Percentiles rank a stretch among this genome's conserved stretches.
These are phyloP conservation scores for Ornithoptera alexandrae DNA, from an alignment of 2,888 invertebrate genomes.

Conservation along the genomic window DNA sequence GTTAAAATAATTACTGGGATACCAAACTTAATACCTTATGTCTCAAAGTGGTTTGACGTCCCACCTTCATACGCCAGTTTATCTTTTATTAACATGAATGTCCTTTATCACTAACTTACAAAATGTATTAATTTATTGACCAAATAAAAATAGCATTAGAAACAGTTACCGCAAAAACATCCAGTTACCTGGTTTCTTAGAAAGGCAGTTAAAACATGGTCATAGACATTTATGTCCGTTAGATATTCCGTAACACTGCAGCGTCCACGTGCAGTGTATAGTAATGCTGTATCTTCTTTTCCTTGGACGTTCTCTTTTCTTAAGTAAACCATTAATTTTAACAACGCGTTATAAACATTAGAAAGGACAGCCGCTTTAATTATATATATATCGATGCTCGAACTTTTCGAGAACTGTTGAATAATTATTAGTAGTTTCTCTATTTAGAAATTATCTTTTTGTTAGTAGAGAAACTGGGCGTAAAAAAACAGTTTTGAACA, in stretches of 20 bases:
- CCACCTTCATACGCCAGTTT: not conserved
- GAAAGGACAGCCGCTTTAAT: constrained; percentile 8
- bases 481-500: too few relatives aligned
- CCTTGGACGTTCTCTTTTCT: constrained; percentile 11
- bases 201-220: constrained; percentile 6
- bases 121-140: not conserved
- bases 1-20: not conserved
- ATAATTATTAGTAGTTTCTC: constrained; percentile 1
- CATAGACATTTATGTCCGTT: constrained; percentile 3
- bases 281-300: constrained; percentile 3
- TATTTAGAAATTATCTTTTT: constrained; percentile 2
- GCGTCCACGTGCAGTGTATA: constrained; percentile 20
- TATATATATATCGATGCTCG: not conserved
- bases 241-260: constrained; percentile 8
- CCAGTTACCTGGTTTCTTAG: constrained; percentile 8
- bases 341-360: constrained; percentile 2
- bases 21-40: not conserved
- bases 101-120: not conserved
- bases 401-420: constrained; percentile 8
- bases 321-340: constrained; percentile 2
- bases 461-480: too few relatives aligned
- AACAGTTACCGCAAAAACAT: constrained; percentile 8
- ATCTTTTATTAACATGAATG: not conserved
- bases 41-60: not conserved
- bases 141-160: not conserved